These are phyloP conservation scores for Xenopus tropicalis DNA, from an alignment of 2,113 vertebrate species.

Conservation along the genomic window UCB_Xtro_10.0 CM004444.2:58762501-58763000, in stretches of 20 bases:
- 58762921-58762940: slow-evolving; percentile 59
- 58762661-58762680: slow-evolving; percentile 51
- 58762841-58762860: slow-evolving; percentile 89
- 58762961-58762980: slow-evolving; percentile 70
- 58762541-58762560: no score
- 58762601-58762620: slow-evolving; percentile 62
- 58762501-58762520: no score
- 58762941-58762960: slow-evolving; percentile 63
- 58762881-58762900: slow-evolving; percentile 92
- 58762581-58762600: slow-evolving; percentile 54
- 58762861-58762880: slow-evolving; percentile 90
- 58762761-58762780: slow-evolving; percentile 90
- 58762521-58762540: no score
- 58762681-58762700: slow-evolving; percentile 54
- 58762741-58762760: slow-evolving; percentile 73
- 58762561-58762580: no score
- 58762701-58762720: slow-evolving; percentile 60
- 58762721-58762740: slow-evolving; percentile 77
- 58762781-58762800: slow-evolving; percentile 84
- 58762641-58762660: slow-evolving; percentile 68
- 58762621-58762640: slow-evolving; percentile 61
- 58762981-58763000: slow-evolving; percentile 79
- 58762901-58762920: slow-evolving; percentile 78
- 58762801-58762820: slow-evolving; percentile 79
- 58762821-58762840: slow-evolving; percentile 95